Evolutionary conservation across 30 jellyfish, hydroid and myxozoan genomes (phyloP).

Genomic region (Aurelia aurita): DNA sequence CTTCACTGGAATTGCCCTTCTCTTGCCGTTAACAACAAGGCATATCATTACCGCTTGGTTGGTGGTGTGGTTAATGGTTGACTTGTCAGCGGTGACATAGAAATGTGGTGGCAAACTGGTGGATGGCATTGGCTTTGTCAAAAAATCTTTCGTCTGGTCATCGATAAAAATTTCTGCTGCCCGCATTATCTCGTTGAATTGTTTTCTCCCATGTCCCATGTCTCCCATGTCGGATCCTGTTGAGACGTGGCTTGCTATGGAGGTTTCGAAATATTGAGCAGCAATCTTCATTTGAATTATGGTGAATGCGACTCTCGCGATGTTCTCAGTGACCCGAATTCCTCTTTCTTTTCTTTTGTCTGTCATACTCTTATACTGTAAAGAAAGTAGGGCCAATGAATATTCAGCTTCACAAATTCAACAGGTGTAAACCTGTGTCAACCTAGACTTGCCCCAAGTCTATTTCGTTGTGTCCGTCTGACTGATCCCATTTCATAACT

Average conservation of each 20-base stretch:
- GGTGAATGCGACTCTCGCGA: slow-evolving; percentile 26
- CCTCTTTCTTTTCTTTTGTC: slow-evolving; percentile 34
- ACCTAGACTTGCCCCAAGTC: too few relatives aligned
- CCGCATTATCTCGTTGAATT: slow-evolving; percentile 5
- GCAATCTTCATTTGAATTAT: slow-evolving; percentile 31
- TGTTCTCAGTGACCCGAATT: slow-evolving; percentile 23
- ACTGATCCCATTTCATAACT: too few relatives aligned
- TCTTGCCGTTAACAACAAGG: slow-evolving; percentile 29
- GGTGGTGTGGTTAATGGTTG: slow-evolving; percentile 31
- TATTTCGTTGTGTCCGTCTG: too few relatives aligned
- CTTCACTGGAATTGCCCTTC: slow-evolving; percentile 47
- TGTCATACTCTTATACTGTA: slow-evolving; percentile 19
- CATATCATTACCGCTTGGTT: slow-evolving; percentile 47
- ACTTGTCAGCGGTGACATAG: slow-evolving; percentile 46
- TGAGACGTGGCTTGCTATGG: slow-evolving; percentile 39
- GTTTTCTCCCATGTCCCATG: slow-evolving; percentile 48
- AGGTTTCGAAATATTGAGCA: slow-evolving; percentile 39
- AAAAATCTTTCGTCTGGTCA: background rate
- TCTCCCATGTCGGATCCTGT: slow-evolving; percentile 68
- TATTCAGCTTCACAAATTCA: too few relatives aligned
- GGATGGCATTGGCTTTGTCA: background rate
- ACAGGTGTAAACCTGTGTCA: too few relatives aligned
- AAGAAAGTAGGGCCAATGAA: background rate
- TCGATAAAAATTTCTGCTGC: slow-evolving; percentile 27
- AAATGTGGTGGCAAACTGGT: slow-evolving; percentile 45